These are phyloP conservation scores for Poicephalus gulielmi DNA, from an alignment of 2,113 vertebrate species.

Conservation along the genomic window DNA sequence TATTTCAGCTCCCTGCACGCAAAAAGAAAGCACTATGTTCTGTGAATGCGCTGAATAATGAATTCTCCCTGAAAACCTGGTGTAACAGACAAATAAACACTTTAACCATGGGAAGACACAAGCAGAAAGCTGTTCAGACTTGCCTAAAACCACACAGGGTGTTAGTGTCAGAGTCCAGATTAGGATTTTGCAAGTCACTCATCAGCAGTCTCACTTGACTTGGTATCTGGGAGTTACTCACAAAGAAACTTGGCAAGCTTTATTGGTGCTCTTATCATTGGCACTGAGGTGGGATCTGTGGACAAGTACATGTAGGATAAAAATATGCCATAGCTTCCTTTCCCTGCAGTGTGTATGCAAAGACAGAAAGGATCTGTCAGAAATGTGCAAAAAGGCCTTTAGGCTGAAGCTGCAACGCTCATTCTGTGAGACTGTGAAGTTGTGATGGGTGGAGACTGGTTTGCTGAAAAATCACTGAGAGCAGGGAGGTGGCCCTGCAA, in stretches of 20 bases:
- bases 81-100: not conserved
- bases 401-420: not conserved
- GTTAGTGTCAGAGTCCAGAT: constrained; percentile 1
- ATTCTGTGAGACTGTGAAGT: not conserved
- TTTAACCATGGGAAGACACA: not conserved
- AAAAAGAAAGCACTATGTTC: not conserved
- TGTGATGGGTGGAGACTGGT: not conserved
- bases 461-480: not conserved
- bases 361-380: not conserved
- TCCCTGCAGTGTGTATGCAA: not conserved
- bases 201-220: not conserved
- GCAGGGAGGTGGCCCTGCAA: not conserved
- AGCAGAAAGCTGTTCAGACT: not conserved
- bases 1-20: not conserved
- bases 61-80: not conserved
- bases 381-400: not conserved
- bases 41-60: not conserved
- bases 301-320: fast-evolving
- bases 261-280: not conserved
- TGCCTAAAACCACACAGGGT: constrained; percentile 3
- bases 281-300: not conserved
- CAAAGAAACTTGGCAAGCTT: constrained; percentile 23
- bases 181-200: constrained; percentile 23
- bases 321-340: not conserved
- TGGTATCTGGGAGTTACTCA: constrained; percentile 5